Percentiles rank a stretch among this genome's conserved stretches.
Conservation (phyloP, 2,113 vertebrate genomes). For the Pimephales promelas region DNA sequence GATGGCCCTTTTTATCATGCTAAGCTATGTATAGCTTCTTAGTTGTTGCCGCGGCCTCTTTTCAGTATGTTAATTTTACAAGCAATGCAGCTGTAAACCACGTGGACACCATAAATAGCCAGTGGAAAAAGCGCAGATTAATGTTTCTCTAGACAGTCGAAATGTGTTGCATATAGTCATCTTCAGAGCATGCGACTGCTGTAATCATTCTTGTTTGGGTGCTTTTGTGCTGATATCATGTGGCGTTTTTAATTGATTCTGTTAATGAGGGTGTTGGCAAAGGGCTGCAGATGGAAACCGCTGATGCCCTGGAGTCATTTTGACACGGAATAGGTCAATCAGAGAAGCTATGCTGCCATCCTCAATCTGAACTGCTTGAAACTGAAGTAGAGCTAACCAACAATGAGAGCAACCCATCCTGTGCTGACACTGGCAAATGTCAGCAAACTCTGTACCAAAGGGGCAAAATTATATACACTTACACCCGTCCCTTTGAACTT, state of each 20-base stretch:
- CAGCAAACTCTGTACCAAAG: not conserved
- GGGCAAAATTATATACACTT: no score
- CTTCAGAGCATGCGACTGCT: not conserved
- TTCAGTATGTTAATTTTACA: conserved; percentile 40
- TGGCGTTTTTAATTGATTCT: conserved; percentile 73
- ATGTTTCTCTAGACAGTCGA: conserved; percentile 23
- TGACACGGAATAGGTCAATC: conserved; percentile 62
- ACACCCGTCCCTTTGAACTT: no score
- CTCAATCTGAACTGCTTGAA: conserved; percentile 51
- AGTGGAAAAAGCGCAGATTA: conserved; percentile 14
- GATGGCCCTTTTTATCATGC: conserved; percentile 37
- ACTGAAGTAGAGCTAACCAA: conserved; percentile 61
- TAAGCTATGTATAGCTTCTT: conserved; percentile 61
- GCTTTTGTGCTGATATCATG: conserved; percentile 60
- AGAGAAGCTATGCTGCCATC: conserved; percentile 58
- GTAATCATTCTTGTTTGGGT: conserved; percentile 31
- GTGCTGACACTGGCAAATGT: conserved; percentile 52
- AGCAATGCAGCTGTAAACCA: conserved; percentile 30
- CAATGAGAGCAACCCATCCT: conserved; percentile 33
- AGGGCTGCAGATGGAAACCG: conserved; percentile 47
- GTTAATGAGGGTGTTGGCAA: conserved; percentile 66
- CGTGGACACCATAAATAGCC: conserved; percentile 45
- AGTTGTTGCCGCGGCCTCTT: conserved; percentile 17
- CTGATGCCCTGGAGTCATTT: conserved; percentile 67
- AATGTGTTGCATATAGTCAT: not conserved